These are phyloP conservation scores for Isoperla grammatica DNA, from an alignment of 2,888 invertebrate genomes.

Conservation along the genomic window DNA sequence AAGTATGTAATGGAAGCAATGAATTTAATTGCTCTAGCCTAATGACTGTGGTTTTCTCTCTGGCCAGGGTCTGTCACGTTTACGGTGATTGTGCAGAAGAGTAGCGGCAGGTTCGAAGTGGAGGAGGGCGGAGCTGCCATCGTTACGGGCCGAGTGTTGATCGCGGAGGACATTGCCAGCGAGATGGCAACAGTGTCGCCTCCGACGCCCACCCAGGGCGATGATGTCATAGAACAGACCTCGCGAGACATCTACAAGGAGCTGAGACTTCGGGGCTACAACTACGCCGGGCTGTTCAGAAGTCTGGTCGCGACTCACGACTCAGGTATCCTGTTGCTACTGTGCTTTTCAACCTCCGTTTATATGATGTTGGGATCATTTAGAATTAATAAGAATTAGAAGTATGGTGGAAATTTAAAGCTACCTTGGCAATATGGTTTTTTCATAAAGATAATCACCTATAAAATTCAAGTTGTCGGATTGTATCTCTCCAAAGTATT, in stretches of 20 bases:
- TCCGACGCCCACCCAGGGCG: background rate
- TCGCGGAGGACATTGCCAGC: background rate
- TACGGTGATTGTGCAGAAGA: constrained; percentile 27
- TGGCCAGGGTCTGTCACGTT: constrained; percentile 30
- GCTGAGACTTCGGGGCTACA: constrained; percentile 64
- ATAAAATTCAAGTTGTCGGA: too few relatives aligned
- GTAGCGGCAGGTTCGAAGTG: constrained; percentile 29
- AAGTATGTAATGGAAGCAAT: too few relatives aligned
- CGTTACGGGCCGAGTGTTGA: constrained; percentile 20
- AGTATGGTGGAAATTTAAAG: too few relatives aligned
- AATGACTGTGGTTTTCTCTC: background rate
- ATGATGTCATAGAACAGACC: constrained; percentile 35
- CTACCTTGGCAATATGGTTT: too few relatives aligned
- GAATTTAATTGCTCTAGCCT: too few relatives aligned
- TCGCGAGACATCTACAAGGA: constrained; percentile 63
- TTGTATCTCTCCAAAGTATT: too few relatives aligned
- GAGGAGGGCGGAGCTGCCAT: constrained; percentile 26
- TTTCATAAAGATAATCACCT: too few relatives aligned
- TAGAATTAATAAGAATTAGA: too few relatives aligned
- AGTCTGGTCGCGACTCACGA: constrained; percentile 49
- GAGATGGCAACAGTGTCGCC: background rate
- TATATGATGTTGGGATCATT: too few relatives aligned
- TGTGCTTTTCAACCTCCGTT: too few relatives aligned
- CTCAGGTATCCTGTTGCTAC: too few relatives aligned
- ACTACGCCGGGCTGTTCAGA: constrained; percentile 56